Evolutionary conservation across 2,888 invertebrate species (phyloP).

Genomic region (Didymodactylos carnosus): DNA sequence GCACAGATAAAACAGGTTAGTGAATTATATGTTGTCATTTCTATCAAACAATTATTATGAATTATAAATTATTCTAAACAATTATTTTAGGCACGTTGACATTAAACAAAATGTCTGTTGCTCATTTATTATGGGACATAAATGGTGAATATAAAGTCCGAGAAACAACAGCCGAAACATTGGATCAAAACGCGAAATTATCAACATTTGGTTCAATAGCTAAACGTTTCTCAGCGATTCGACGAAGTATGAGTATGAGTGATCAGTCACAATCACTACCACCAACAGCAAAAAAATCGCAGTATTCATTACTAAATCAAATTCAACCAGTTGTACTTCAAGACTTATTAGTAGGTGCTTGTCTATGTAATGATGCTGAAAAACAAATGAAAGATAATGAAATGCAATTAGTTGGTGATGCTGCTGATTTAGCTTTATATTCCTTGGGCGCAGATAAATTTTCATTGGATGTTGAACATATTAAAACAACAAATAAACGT

Average conservation of each 20-base stretch:
- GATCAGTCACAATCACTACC: not conserved
- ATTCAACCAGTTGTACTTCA: not conserved
- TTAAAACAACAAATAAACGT: not conserved
- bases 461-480: not conserved
- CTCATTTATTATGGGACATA: not conserved
- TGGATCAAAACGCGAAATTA: not conserved
- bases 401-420: not conserved
- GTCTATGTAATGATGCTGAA: not conserved
- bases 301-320: not conserved
- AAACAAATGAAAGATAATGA: not conserved
- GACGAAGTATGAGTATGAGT: too few species aligned
- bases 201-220: not conserved
- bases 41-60: too few species aligned
- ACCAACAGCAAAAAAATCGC: not conserved
- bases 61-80: too few species aligned
- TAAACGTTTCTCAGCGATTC: not conserved
- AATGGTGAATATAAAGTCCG: not conserved
- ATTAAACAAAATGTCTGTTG: not conserved
- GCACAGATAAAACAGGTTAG: conserved; percentile 7
- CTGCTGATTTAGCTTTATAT: not conserved
- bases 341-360: not conserved
- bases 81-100: too few species aligned
- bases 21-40: too few species aligned
- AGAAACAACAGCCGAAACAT: not conserved
- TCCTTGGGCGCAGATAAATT: not conserved